Percentiles rank a stretch among this genome's conserved stretches.
Evolutionary conservation across 2,113 vertebrate genomes (phyloP).

Genomic region (Vicugna pacos): DNA sequence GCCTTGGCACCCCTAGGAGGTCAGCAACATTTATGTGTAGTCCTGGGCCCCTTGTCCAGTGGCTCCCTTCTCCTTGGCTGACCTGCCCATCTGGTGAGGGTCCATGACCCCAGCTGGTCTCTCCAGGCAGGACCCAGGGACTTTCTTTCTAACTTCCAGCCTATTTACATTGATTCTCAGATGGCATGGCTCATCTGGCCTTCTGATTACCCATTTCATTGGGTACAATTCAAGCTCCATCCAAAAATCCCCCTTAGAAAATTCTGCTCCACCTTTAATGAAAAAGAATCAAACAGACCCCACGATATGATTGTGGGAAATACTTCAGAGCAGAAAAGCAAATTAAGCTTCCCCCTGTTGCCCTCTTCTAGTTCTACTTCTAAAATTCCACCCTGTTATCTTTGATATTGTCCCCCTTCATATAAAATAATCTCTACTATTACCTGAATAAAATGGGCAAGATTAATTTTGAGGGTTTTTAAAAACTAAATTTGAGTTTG

Average conservation of each 20-base stretch:
- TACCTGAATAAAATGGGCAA: constrained; percentile 67
- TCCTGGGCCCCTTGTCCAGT: not conserved
- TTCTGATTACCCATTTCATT: not conserved
- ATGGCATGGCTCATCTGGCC: not conserved
- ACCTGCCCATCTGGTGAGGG: not conserved
- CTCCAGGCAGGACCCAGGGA: not conserved
- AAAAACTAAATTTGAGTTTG: constrained; percentile 67
- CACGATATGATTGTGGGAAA: not conserved
- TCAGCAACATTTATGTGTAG: not conserved
- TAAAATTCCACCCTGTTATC: constrained; percentile 45
- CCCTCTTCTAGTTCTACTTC: constrained; percentile 44
- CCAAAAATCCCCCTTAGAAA: not conserved
- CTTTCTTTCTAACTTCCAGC: not conserved
- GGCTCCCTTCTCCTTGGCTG: not conserved
- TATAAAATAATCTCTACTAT: constrained; percentile 68
- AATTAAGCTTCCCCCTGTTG: not conserved
- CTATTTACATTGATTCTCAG: not conserved
- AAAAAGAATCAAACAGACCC: not conserved
- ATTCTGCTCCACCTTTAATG: not conserved
- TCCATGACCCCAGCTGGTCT: not conserved
- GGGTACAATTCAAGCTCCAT: not conserved
- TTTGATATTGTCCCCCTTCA: constrained; percentile 60
- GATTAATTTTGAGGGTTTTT: constrained; percentile 63
- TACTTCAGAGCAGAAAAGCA: constrained; percentile 52
- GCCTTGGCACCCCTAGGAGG: not conserved